phyloP scores from a whole-genome alignment of 2,888 invertebrate species.

The Melipona beecheii region DNA sequence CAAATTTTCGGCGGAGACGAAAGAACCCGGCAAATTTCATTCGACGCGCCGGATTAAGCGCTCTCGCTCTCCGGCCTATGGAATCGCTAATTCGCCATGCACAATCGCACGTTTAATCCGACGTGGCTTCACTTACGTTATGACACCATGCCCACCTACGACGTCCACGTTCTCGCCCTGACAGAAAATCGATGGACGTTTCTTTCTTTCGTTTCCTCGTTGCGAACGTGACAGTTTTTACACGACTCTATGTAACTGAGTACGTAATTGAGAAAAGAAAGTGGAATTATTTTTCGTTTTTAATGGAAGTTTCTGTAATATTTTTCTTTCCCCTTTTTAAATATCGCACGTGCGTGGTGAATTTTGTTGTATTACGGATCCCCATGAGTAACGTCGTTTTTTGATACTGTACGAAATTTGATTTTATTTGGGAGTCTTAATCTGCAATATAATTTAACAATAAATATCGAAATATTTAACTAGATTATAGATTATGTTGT shows the following conservation, averaged over 20 bases:
- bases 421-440: too few species aligned
- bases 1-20: slow-evolving; percentile 50
- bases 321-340: neutral
- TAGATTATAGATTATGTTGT: too few species aligned
- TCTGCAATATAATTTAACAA: too few species aligned
- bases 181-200: slow-evolving; percentile 32
- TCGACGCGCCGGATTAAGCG: slow-evolving; percentile 65
- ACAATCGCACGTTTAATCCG: slow-evolving; percentile 50
- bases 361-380: too few species aligned
- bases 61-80: slow-evolving; percentile 14
- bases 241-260: neutral
- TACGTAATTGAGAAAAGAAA: neutral
- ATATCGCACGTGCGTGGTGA: too few species aligned
- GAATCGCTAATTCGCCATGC: slow-evolving; percentile 49
- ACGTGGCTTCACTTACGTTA: slow-evolving; percentile 27
- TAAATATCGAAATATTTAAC: too few species aligned
- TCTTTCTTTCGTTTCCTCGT: neutral
- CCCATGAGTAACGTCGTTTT: too few species aligned
- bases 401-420: too few species aligned
- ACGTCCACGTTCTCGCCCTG: neutral
- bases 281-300: neutral
- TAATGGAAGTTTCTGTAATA: neutral
- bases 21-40: slow-evolving; percentile 61
- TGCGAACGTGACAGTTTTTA: neutral
- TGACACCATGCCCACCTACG: too few species aligned